Evolutionary conservation across 2,797 vertebrate genomes (phyloP), one percentile per base, ranked within the genome.

Genomic region (Galaxias olidus): DNA sequence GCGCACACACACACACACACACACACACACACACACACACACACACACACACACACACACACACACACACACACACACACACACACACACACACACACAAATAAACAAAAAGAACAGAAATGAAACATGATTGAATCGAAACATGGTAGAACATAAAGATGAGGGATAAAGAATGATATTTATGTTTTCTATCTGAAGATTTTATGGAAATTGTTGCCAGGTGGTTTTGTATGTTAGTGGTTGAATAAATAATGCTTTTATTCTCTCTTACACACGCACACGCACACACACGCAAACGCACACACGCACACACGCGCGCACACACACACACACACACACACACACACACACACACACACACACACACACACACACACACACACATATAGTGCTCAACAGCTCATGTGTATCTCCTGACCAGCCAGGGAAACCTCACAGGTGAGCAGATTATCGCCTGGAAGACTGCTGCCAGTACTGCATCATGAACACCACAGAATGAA

Each of bases 241-340:
- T 30, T 30, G 30, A 30, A 30, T 30, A 3, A 6, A 30, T 30
- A 30, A 30, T 6, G 6, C 3, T 30, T 30, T 30, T 30, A 30
- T 30, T 30, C 30, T 30, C n/a, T n/a, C n/a, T n/a, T n/a, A n/a
- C n/a, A n/a, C n/a, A n/a, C n/a, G n/a, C 84, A 65, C 56, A n/a
- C n/a, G n/a, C n/a, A n/a, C 30, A 30, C 30, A 30, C 30, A 30
- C 3, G 6, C 30, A 30, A 2, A 30, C 30, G 6, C 54, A 18
- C 15, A 42, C 8, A 49, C 71, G 57, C 66, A 72, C 43, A 55
- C 43, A 45, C 17, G 60, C 40, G 41, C 46, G n/a, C 67, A 59
- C 40, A 40, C 41, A 72, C 56, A 68, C 55, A 43, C 45, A 57
- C 57, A 68, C 10, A 41, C 19, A 18, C 30, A 30, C 30, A 30